These are phyloP conservation scores for Anabas testudineus DNA, from an alignment of 2,797 vertebrate species.

Conservation along the genomic window DNA sequence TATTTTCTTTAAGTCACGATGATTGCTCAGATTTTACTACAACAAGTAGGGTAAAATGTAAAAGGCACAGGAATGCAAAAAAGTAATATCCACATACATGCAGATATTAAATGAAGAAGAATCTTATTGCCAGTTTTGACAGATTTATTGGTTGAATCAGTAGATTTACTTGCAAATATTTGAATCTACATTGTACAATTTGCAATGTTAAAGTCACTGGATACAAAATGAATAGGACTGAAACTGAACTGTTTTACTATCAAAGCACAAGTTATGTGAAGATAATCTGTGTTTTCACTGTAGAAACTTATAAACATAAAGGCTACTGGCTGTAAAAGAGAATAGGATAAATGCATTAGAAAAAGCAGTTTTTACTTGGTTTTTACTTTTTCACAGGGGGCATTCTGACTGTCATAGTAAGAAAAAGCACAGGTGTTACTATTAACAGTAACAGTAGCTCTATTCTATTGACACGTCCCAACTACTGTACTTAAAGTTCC, in stretches of 20 bases:
- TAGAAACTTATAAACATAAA: not conserved
- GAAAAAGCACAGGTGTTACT: not conserved
- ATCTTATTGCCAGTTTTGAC: not conserved
- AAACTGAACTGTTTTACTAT: not conserved
- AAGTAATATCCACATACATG: too few relatives aligned
- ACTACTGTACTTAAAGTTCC: not conserved
- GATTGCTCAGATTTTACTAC: not conserved
- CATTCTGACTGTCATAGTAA: constrained; percentile 13
- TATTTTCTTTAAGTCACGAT: not conserved
- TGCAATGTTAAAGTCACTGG: not conserved
- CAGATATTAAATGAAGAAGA: too few relatives aligned
- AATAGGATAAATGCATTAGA: not conserved
- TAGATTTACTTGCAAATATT: constrained; percentile 13
- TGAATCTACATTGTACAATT: not conserved
- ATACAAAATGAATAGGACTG: not conserved
- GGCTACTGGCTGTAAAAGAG: not conserved
- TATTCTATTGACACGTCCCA: not conserved
- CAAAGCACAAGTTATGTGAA: not conserved
- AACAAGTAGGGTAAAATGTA: not conserved
- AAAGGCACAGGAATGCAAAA: not conserved
- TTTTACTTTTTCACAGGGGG: not conserved
- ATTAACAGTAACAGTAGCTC: not conserved
- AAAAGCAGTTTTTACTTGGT: not conserved
- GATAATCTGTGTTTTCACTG: not conserved
- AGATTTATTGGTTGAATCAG: not conserved